phyloP scores from a whole-genome alignment of 2,888 invertebrate species.

The Rhogogaster chlorosoma region DNA sequence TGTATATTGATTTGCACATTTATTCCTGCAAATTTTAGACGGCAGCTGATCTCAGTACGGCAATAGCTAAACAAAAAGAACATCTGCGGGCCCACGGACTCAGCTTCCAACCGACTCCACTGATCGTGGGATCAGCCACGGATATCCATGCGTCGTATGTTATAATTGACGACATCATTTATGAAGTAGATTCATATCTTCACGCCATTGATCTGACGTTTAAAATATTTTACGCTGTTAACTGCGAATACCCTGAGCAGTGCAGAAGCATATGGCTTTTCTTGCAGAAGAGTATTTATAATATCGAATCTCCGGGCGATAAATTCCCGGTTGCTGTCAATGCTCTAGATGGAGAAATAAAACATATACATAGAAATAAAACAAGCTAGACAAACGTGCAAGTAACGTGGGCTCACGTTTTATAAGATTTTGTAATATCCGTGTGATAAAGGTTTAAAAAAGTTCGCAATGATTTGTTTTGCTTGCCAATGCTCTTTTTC shows the following conservation, averaged over 20 bases:
- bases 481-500: neutral
- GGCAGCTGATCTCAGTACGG: neutral
- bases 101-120: constrained; percentile 39
- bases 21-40: neutral
- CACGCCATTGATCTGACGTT: constrained; percentile 19
- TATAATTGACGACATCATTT: constrained; percentile 30
- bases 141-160: constrained; percentile 27
- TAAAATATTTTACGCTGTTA: constrained; percentile 5
- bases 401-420: too few species aligned
- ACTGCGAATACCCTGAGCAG: constrained; percentile 23
- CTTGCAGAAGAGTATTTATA: neutral
- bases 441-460: too few species aligned
- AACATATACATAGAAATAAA: too few species aligned
- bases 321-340: constrained; percentile 4
- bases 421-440: too few species aligned
- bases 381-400: too few species aligned
- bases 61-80: neutral
- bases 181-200: neutral
- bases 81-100: neutral
- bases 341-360: neutral
- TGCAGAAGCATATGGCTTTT: neutral
- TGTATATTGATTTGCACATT: neutral
- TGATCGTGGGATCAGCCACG: constrained; percentile 3
- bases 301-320: neutral
- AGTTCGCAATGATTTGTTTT: neutral